Conservation (phyloP, 64 coral and sea anemone species). For the Porites lutea region DNA sequence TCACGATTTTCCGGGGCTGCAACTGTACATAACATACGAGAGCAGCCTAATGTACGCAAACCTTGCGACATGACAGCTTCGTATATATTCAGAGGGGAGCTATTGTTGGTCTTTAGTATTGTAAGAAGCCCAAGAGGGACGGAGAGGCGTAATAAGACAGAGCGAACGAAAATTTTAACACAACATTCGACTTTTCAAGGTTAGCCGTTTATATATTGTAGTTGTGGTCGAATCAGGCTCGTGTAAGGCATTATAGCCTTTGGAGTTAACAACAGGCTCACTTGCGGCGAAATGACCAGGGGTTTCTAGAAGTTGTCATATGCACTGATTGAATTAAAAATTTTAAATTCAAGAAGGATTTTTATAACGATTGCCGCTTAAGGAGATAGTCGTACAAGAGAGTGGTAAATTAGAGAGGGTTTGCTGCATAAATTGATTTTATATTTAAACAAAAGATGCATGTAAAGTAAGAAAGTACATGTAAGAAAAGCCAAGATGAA, state of each 20-base stretch:
- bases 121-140: neutral
- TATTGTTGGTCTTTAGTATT: neutral
- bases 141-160: neutral
- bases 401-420: too few species aligned
- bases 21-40: neutral
- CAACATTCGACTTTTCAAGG: conserved; percentile 7
- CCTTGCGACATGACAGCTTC: neutral
- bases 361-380: too few species aligned
- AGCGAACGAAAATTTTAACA: neutral
- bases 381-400: too few species aligned
- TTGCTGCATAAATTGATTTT: too few species aligned
- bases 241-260: too few species aligned
- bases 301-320: too few species aligned
- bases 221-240: neutral
- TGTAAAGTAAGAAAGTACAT: too few species aligned
- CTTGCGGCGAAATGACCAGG: neutral
- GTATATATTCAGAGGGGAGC: neutral
- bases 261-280: too few species aligned
- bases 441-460: too few species aligned
- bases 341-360: too few species aligned
- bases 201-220: neutral
- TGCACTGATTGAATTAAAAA: too few species aligned
- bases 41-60: neutral
- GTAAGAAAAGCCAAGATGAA: too few species aligned
- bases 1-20: neutral